Evolutionary conservation across 1,140 invertebrate species (phyloP).

Genomic region (Drosophila pectinifera): DNA sequence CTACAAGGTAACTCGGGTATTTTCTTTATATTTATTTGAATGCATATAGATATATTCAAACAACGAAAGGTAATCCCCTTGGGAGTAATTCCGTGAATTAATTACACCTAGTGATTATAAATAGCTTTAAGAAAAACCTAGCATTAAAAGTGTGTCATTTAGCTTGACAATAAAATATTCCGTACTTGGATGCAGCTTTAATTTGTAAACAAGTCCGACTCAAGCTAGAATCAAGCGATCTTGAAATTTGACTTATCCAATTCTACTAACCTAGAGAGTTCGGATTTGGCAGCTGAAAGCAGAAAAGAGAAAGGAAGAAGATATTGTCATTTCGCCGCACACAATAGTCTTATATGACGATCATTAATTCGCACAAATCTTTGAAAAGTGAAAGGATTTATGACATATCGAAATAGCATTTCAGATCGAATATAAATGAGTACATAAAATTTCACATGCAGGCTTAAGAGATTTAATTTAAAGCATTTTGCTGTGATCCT

Average conservation of each 20-base stretch:
- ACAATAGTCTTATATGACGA: background rate
- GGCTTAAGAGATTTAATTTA: no score
- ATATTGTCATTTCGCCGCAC: background rate
- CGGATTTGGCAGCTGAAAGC: background rate
- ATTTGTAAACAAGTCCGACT: background rate
- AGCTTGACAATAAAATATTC: background rate
- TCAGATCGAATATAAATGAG: background rate
- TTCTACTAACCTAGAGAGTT: background rate
- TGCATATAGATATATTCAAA: background rate
- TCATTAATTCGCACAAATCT: no score
- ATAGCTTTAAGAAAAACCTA: background rate
- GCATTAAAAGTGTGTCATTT: background rate
- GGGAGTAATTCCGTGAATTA: background rate
- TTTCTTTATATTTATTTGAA: background rate
- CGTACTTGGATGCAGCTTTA: background rate
- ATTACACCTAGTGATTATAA: background rate
- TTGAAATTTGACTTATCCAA: background rate
- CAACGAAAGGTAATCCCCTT: background rate
- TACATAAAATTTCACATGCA: background rate
- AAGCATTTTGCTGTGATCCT: no score
- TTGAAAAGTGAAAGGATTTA: constrained; percentile 10
- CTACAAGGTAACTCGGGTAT: no score
- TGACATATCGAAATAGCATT: background rate
- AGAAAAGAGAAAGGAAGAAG: constrained; percentile 1
- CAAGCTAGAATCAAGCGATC: background rate